Percentiles rank a stretch among this genome's conserved stretches.
These are phyloP conservation scores for Tangachromis dhanisi DNA, from an alignment of 2,113 vertebrate genomes.

Conservation along the genomic window DNA sequence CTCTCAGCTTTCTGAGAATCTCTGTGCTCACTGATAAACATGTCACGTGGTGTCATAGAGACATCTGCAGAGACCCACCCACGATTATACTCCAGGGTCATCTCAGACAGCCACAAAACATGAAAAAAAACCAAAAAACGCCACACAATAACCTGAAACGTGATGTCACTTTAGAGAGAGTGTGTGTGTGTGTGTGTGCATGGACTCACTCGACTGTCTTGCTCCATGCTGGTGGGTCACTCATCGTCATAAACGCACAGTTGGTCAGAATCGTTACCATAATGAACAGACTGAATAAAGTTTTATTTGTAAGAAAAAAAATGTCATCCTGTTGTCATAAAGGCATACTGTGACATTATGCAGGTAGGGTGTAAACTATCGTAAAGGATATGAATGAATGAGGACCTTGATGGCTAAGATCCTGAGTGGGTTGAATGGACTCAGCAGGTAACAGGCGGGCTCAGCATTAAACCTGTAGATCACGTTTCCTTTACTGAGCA, in stretches of 20 bases:
- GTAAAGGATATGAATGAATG: conserved; percentile 95
- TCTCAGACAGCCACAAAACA: neutral
- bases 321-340: neutral
- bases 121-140: rapidly evolving
- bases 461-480: conserved; percentile 90
- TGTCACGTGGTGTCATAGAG: neutral
- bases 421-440: conserved; percentile 78
- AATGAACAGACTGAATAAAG: conserved; percentile 95
- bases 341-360: neutral
- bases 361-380: neutral
- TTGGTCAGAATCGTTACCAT: conserved; percentile 97
- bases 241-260: conserved; percentile 95
- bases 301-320: conserved; percentile 78
- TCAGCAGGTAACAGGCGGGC: conserved; percentile 82
- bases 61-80: neutral
- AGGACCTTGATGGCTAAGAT: conserved; percentile 82
- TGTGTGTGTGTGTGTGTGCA: neutral
- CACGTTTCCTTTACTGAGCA: conserved; percentile 85
- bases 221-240: conserved; percentile 88
- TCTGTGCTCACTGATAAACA: neutral
- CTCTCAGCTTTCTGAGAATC: neutral
- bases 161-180: neutral
- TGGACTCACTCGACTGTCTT: conserved; percentile 94
- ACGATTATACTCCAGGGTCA: neutral
- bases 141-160: neutral